A percentile compares a stretch with the other conserved stretches of the same genome.
Conservation (phyloP, 2,113 vertebrate species). For the Coryphaenoides rupestris region DNA sequence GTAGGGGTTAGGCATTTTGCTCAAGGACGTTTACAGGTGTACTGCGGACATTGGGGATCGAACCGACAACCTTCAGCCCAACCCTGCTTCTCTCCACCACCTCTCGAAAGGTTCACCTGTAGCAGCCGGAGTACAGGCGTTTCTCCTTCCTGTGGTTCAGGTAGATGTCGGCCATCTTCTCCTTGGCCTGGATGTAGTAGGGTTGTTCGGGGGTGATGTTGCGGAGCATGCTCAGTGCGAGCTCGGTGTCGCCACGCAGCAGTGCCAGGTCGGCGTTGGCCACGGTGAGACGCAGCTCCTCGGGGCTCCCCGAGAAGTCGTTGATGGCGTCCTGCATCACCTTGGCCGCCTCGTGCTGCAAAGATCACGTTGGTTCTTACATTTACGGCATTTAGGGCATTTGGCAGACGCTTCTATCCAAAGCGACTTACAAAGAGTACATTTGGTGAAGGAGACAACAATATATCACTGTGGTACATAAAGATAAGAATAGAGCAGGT, state of each 20-base stretch:
- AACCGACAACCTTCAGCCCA: too few species aligned
- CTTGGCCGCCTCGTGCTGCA: slow-evolving; percentile 94
- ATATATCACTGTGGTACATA: too few species aligned
- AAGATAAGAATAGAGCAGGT: too few species aligned
- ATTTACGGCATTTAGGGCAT: too few species aligned
- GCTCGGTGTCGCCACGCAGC: slow-evolving; percentile 85
- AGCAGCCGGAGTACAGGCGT: slow-evolving; percentile 87
- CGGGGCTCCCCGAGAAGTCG: slow-evolving; percentile 91
- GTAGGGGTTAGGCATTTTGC: too few species aligned
- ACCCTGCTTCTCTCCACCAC: neutral
- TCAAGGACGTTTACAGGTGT: too few species aligned
- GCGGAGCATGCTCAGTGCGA: slow-evolving; percentile 87
- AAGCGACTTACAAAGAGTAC: too few species aligned
- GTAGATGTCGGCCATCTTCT: slow-evolving; percentile 95
- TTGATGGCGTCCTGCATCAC: slow-evolving; percentile 95
- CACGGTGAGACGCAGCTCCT: slow-evolving; percentile 88
- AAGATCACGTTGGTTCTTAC: too few species aligned
- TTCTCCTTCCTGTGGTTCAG: slow-evolving; percentile 91
- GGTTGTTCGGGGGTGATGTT: slow-evolving; percentile 86
- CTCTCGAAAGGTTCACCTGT: slow-evolving; percentile 76
- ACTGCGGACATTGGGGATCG: too few species aligned
- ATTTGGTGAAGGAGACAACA: too few species aligned
- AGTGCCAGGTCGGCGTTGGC: slow-evolving; percentile 90
- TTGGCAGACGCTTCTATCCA: too few species aligned
- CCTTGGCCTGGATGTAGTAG: slow-evolving; percentile 92